phyloP scores from a whole-genome alignment of 2,888 invertebrate genomes.

The Leptinotarsa tumamoca region DNA sequence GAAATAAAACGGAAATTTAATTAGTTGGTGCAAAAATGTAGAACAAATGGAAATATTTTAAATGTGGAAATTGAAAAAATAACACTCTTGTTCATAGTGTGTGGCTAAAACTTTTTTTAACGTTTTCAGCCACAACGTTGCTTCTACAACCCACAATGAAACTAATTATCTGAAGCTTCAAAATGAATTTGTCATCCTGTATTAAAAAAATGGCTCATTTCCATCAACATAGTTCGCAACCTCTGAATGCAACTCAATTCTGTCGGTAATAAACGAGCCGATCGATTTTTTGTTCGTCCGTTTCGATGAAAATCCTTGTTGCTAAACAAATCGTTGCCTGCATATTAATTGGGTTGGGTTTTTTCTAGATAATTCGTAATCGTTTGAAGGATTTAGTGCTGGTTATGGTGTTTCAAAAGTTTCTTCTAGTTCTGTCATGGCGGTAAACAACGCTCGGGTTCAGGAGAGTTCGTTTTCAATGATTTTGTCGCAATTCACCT shows the following conservation, averaged over 20 bases:
- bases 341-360: conserved; percentile 28
- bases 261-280: not conserved
- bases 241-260: not conserved
- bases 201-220: not conserved
- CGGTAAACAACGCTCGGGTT: conserved; percentile 53
- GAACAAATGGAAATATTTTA: no score
- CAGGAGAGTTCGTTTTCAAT: conserved; percentile 59
- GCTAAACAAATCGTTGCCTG: conserved; percentile 20
- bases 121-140: no score
- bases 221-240: not conserved
- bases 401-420: conserved; percentile 49
- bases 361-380: conserved; percentile 41
- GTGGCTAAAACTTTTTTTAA: no score
- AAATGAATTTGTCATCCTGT: no score
- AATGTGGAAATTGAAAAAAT: no score
- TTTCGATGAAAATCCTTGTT: conserved; percentile 26
- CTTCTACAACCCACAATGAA: no score
- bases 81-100: no score
- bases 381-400: conserved; percentile 52
- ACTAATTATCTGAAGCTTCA: no score
- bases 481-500: conserved; percentile 57
- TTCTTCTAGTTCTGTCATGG: conserved; percentile 42
- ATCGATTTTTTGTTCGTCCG: conserved; percentile 1
- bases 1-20: no score
- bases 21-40: no score